Evolutionary conservation across 2,888 invertebrate species (phyloP).

Genomic region (Podabrus alpinus): DNA sequence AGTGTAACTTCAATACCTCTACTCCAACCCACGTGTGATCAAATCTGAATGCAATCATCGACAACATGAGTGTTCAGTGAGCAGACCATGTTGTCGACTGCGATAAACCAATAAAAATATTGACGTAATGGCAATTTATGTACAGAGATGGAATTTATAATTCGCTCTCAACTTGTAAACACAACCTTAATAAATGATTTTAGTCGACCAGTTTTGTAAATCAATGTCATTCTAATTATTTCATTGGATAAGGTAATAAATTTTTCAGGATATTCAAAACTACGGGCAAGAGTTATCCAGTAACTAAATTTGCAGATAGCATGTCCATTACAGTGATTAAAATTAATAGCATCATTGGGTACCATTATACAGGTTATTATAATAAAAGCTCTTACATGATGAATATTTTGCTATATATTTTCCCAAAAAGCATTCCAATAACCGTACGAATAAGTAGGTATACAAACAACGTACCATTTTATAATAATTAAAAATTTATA

Average conservation of each 20-base stretch:
- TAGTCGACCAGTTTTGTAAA: not conserved
- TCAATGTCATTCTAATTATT: not conserved
- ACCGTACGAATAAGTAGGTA: no score
- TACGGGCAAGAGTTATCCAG: not conserved
- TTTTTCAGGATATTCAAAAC: not conserved
- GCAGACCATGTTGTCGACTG: constrained; percentile 50
- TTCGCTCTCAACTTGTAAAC: constrained; percentile 31
- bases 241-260: not conserved
- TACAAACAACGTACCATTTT: no score
- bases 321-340: not conserved
- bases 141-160: constrained; percentile 40
- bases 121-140: constrained; percentile 51
- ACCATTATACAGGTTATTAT: not conserved
- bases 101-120: constrained; percentile 50
- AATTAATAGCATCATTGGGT: not conserved
- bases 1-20: not conserved
- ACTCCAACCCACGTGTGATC: constrained; percentile 45
- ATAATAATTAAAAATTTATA: no score
- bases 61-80: constrained; percentile 51
- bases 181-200: not conserved
- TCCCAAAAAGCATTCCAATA: no score
- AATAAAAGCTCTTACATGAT: no score
- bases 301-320: not conserved
- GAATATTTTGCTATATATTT: no score
- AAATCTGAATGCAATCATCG: constrained; percentile 48